These are phyloP conservation scores for Tupaia tana DNA, from an alignment of 2,113 vertebrate genomes.

Conservation along the genomic window DNA sequence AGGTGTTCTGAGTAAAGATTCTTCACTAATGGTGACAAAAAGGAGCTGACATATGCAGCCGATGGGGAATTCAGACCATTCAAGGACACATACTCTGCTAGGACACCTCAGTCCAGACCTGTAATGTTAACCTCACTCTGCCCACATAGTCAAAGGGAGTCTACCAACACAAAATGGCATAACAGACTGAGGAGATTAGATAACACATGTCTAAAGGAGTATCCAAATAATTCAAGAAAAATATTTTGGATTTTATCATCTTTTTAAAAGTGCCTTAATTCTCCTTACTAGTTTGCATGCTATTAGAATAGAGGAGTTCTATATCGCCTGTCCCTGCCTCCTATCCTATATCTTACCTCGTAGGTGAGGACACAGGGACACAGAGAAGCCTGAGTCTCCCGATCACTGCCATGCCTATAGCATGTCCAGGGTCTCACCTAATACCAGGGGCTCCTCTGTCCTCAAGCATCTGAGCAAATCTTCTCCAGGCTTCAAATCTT, in stretches of 20 bases:
- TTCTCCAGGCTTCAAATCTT: too few species aligned
- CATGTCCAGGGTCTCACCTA: fast-evolving
- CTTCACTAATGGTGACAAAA: neutral
- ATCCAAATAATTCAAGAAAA: neutral
- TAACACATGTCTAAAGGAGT: neutral
- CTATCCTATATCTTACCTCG: neutral
- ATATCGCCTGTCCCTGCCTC: neutral
- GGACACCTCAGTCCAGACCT: neutral
- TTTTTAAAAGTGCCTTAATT: neutral
- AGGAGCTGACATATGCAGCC: neutral
- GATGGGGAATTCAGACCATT: too few species aligned
- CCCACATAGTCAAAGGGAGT: neutral
- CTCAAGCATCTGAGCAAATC: neutral
- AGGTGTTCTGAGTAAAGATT: neutral
- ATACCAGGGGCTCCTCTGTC: neutral
- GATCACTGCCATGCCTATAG: neutral
- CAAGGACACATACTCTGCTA: too few species aligned
- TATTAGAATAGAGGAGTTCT: neutral
- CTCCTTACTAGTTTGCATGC: neutral
- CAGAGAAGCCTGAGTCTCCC: neutral
- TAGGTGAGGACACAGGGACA: neutral
- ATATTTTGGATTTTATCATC: neutral
- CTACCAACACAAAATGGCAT: neutral
- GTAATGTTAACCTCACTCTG: too few species aligned
- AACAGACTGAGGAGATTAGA: neutral